phyloP scores from a whole-genome alignment of 2,113 vertebrate genomes.

The Balaeniceps rex region DNA sequence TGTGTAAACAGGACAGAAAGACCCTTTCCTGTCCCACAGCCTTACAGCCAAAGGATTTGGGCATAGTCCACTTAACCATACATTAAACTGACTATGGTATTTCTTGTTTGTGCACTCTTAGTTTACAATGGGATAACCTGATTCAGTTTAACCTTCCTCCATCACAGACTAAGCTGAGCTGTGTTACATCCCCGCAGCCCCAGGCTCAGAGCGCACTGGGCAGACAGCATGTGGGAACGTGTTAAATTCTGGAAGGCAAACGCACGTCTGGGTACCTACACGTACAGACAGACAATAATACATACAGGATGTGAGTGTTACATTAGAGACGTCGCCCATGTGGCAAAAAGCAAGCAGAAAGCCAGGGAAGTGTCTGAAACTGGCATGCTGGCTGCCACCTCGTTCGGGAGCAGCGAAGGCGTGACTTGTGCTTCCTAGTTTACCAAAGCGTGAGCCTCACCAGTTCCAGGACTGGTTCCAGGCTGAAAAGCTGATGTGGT shows the following conservation, averaged over 20 bases:
- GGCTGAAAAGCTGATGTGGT: not conserved
- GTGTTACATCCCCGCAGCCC: not conserved
- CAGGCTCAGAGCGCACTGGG: not conserved
- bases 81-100: not conserved
- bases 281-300: not conserved
- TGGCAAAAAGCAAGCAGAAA: not conserved
- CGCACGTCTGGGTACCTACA: not conserved
- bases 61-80: not conserved
- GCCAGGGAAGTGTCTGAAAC: not conserved
- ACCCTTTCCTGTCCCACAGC: not conserved
- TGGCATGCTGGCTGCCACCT: not conserved
- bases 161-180: not conserved
- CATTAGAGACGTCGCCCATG: not conserved
- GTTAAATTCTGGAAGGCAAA: not conserved
- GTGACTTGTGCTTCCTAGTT: not conserved
- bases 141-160: not conserved
- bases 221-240: not conserved
- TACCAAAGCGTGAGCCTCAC: not conserved
- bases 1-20: not conserved
- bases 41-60: not conserved
- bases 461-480: not conserved
- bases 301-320: not conserved
- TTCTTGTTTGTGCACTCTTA: not conserved
- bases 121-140: not conserved
- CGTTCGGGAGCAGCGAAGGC: not conserved